These are phyloP conservation scores for Anguilla rostrata DNA, from an alignment of 2,113 vertebrate species.

Conservation along the genomic window DNA sequence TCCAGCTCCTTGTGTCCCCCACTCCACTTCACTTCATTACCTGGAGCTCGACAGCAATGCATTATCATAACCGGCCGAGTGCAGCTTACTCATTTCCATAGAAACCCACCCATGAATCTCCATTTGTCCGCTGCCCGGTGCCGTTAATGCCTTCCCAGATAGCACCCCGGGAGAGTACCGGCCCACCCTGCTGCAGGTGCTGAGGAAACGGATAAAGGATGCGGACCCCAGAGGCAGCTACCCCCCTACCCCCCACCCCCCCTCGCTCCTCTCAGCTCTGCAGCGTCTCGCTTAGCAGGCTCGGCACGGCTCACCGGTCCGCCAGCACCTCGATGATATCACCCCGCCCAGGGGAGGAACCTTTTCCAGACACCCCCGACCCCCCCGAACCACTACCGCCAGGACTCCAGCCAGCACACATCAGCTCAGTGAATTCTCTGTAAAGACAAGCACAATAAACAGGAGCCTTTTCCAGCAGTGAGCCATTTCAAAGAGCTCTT, in stretches of 20 bases:
- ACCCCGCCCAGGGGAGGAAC: neutral
- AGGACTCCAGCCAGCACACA: neutral
- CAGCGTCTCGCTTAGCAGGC: neutral
- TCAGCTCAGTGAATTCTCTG: neutral
- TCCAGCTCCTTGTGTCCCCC: neutral
- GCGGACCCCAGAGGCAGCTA: neutral
- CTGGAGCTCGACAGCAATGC: slow-evolving; percentile 1
- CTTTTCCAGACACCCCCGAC: neutral
- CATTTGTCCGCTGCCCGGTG: slow-evolving; percentile 11
- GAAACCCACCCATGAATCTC: slow-evolving; percentile 21
- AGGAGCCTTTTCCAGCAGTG: neutral
- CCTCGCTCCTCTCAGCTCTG: neutral
- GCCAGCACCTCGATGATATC: neutral
- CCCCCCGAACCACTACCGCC: neutral
- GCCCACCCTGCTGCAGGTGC: neutral
- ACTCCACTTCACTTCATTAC: slow-evolving; percentile 17
- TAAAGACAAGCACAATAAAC: neutral
- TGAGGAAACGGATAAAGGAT: neutral
- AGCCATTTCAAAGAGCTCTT: neutral
- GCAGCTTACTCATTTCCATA: slow-evolving; percentile 19
- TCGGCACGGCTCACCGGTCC: neutral
- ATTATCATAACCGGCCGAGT: slow-evolving; percentile 2
- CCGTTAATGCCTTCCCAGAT: slow-evolving; percentile 12
- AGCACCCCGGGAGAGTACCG: neutral
- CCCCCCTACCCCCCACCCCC: neutral